Conservation (phyloP, 2,888 invertebrate species). For the Ophion obscuratus region DNA sequence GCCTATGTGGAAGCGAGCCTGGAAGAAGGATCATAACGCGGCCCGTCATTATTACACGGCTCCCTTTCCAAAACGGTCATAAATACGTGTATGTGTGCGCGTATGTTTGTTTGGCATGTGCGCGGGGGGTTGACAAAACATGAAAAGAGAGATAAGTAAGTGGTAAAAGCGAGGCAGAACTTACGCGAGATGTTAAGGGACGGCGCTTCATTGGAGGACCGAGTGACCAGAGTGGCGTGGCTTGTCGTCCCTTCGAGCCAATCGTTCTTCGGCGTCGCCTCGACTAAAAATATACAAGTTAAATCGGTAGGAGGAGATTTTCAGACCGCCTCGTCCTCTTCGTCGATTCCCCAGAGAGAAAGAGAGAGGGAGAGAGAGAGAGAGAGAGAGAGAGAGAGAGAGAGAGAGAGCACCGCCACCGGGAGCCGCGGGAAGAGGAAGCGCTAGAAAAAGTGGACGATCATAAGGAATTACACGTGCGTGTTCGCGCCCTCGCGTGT, state of each 20-base stretch:
- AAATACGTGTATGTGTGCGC: not conserved
- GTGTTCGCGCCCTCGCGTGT: not conserved
- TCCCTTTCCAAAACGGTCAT: not conserved
- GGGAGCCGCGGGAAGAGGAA: slow-evolving; percentile 12
- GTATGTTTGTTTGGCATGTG: not conserved
- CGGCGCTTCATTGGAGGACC: slow-evolving; percentile 73
- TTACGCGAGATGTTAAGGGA: no score
- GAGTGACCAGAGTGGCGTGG: slow-evolving; percentile 75
- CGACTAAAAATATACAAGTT: slow-evolving; percentile 79
- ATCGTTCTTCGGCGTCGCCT: slow-evolving; percentile 72
- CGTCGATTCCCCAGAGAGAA: slow-evolving; percentile 37
- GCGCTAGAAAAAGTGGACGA: slow-evolving; percentile 18
- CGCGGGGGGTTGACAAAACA: slow-evolving; percentile 9
- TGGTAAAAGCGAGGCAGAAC: no score
- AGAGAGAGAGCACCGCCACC: not conserved
- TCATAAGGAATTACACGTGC: slow-evolving; percentile 17
- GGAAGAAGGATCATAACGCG: slow-evolving; percentile 27
- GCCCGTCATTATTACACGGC: slow-evolving; percentile 27
- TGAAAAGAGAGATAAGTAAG: no score
- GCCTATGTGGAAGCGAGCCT: slow-evolving; percentile 7
- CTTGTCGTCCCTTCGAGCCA: slow-evolving; percentile 75
- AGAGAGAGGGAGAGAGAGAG: slow-evolving; percentile 1
- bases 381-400: not conserved
- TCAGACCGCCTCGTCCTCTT: slow-evolving; percentile 38
- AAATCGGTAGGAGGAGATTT: slow-evolving; percentile 80